These are phyloP conservation scores for Octopus bimaculoides DNA, from an alignment of 1,140 invertebrate genomes.

Conservation along the genomic window DNA sequence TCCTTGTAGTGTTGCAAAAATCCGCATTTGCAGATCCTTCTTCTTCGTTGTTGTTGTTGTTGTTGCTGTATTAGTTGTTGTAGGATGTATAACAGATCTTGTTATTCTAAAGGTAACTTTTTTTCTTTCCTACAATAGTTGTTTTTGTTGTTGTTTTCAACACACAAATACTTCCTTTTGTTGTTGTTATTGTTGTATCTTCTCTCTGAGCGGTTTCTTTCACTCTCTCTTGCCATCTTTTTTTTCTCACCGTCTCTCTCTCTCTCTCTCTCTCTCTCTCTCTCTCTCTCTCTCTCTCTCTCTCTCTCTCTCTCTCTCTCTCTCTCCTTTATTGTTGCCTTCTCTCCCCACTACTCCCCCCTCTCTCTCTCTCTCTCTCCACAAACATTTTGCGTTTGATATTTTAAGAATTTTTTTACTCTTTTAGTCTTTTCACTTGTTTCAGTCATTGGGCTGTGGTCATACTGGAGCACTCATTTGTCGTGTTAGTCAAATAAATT, in stretches of 20 bases:
- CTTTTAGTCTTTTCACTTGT: neutral
- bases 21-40: too few relatives aligned
- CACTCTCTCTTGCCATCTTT: neutral
- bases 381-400: neutral
- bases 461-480: too few relatives aligned
- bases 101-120: neutral
- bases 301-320: neutral
- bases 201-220: neutral
- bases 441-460: too few relatives aligned
- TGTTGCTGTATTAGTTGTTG: too few relatives aligned
- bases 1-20: too few relatives aligned
- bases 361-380: neutral
- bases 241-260: neutral
- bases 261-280: slow-evolving; percentile 16
- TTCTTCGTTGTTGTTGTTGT: too few relatives aligned
- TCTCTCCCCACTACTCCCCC: neutral
- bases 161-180: neutral
- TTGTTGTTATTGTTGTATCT: neutral
- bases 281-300: slow-evolving; percentile 13
- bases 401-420: neutral
- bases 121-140: neutral
- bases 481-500: too few relatives aligned
- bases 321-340: neutral
- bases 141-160: neutral
- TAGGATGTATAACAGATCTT: too few relatives aligned